Percentiles rank a stretch among this genome's conserved stretches.
phyloP scores from a whole-genome alignment of 2,113 vertebrate species.

The Cranoglanis bouderius region DNA sequence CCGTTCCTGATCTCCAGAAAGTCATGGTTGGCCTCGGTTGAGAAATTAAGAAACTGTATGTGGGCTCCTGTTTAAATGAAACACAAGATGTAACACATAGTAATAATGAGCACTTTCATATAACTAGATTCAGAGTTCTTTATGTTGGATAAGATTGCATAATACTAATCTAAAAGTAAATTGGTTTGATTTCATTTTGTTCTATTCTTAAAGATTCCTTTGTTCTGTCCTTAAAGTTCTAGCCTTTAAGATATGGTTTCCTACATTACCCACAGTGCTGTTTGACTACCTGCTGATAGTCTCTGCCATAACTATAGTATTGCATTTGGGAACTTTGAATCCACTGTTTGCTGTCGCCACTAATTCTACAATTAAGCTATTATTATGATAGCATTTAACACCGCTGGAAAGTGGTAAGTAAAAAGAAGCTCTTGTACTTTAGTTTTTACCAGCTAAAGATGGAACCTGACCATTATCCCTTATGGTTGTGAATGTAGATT shows the following conservation, averaged over 20 bases:
- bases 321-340: not conserved
- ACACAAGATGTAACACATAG: not conserved
- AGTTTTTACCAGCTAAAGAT: not conserved
- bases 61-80: constrained; percentile 81
- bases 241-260: not conserved
- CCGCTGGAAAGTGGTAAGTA: not conserved
- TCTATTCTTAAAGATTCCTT: not conserved
- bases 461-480: not conserved
- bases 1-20: constrained; percentile 94
- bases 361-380: not conserved
- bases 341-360: not conserved
- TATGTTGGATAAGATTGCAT: not conserved
- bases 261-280: not conserved
- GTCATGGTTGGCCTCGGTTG: constrained; percentile 96
- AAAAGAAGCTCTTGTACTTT: not conserved
- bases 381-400: not conserved
- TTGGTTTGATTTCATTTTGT: not conserved
- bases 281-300: not conserved
- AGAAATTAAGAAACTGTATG: constrained; percentile 95
- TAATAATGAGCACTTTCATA: not conserved
- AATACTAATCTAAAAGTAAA: not conserved
- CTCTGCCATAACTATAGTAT: not conserved
- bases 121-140: not conserved
- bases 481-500: not conserved
- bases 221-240: not conserved